Conservation (phyloP, 2,113 vertebrate species). For the Tamias sibiricus region DNA sequence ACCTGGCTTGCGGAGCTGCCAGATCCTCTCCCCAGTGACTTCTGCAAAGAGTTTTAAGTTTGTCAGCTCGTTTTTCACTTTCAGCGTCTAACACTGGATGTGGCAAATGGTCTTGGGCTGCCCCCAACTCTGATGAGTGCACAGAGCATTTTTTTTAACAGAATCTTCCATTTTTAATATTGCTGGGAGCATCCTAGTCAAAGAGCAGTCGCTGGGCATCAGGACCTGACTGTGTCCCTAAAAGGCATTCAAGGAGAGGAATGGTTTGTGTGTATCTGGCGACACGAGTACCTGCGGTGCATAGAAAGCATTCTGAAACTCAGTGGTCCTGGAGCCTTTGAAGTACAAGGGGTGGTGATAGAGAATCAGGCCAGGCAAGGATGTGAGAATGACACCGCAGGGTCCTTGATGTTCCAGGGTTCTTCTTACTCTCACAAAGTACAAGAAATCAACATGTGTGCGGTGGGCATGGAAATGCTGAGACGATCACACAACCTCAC, state of each 20-base stretch:
- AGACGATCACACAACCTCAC: neutral
- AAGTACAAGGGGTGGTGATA: neutral
- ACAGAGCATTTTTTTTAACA: neutral
- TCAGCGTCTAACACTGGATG: conserved; percentile 59
- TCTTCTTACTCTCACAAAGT: neutral
- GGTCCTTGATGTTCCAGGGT: neutral
- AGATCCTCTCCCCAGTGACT: conserved; percentile 79
- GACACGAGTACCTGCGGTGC: neutral
- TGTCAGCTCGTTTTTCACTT: conserved; percentile 86
- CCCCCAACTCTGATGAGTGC: conserved; percentile 54
- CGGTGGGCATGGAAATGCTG: neutral
- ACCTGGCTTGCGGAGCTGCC: conserved; percentile 81
- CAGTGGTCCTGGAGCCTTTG: neutral
- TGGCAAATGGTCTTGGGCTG: conserved; percentile 75
- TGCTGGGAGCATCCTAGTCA: neutral
- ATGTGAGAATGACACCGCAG: neutral
- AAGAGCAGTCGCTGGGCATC: neutral
- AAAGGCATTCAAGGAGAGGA: neutral
- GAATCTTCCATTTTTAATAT: conserved; percentile 44
- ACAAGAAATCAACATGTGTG: neutral
- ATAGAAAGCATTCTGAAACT: neutral
- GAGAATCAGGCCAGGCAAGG: neutral
- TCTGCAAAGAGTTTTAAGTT: conserved; percentile 79
- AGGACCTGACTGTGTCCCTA: neutral
- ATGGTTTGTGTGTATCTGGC: neutral